A percentile compares a stretch with the other conserved stretches of the same genome.
Conservation (phyloP, 2,113 vertebrate genomes). For the Anguilla rostrata region DNA sequence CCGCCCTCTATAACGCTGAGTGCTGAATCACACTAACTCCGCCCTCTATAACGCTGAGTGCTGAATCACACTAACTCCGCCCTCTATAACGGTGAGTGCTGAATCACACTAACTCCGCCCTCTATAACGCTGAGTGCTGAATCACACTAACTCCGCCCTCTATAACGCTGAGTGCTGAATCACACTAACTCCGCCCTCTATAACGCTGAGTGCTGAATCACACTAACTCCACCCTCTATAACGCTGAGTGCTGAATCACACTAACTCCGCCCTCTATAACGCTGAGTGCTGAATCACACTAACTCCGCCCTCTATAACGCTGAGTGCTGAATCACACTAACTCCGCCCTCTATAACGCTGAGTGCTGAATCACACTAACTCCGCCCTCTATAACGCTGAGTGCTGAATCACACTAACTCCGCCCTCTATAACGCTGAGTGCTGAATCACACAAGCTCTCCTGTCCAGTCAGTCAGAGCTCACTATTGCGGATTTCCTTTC, state of each 20-base stretch:
- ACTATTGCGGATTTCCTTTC: no score
- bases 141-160: no score
- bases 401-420: conserved; percentile 68
- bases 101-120: no score
- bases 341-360: conserved; percentile 94
- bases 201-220: conserved; percentile 76
- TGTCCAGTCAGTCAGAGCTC: no score
- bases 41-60: no score
- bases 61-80: no score
- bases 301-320: conserved; percentile 96
- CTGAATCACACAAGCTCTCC: background rate
- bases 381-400: conserved; percentile 93
- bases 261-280: conserved; percentile 91
- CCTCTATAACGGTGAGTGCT: no score
- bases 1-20: no score
- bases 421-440: conserved; percentile 91
- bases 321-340: conserved; percentile 68
- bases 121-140: no score
- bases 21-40: no score
- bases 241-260: conserved; percentile 71
- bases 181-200: conserved; percentile 85
- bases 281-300: conserved; percentile 67
- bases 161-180: conserved; percentile 71
- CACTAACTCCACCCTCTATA: conserved; percentile 89
- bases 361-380: conserved; percentile 69